phyloP scores from a whole-genome alignment of 30 jellyfish, hydroid and myxozoan species.

The Rhopilema esculentum region DNA sequence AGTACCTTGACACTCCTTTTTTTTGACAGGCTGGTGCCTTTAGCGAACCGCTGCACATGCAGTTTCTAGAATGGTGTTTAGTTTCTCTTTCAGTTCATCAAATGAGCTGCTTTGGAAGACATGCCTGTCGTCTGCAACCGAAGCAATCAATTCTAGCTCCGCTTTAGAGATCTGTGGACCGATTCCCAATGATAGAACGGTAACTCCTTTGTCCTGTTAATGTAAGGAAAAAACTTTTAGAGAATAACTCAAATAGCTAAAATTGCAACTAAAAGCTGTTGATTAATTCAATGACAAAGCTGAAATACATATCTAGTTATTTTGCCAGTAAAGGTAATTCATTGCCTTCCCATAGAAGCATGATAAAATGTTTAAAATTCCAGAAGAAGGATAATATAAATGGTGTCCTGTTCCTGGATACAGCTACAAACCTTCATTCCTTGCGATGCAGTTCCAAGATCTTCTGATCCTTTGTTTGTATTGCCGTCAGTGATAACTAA shows the following conservation, averaged over 20 bases:
- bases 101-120: conserved; percentile 61
- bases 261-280: background rate
- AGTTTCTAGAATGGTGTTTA: conserved; percentile 37
- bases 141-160: conserved; percentile 72
- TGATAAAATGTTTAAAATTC: background rate
- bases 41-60: conserved; percentile 44
- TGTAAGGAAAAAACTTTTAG: background rate
- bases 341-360: too few relatives aligned
- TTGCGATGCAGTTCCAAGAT: conserved; percentile 58
- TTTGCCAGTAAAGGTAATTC: too few relatives aligned
- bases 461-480: conserved; percentile 60
- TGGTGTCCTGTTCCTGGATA: background rate
- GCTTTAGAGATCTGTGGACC: conserved; percentile 59
- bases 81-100: conserved; percentile 52
- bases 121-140: conserved; percentile 53
- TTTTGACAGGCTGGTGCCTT: background rate
- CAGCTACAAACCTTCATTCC: conserved; percentile 68
- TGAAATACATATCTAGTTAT: too few relatives aligned
- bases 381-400: background rate
- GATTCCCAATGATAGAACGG: conserved; percentile 76
- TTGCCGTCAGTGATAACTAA: conserved; percentile 91
- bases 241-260: background rate
- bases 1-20: too few relatives aligned
- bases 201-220: conserved; percentile 60
- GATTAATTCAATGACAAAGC: too few relatives aligned